These are phyloP conservation scores for Propithecus deckenii DNA, from an alignment of 2,797 vertebrate genomes.

Conservation along the genomic window DNA sequence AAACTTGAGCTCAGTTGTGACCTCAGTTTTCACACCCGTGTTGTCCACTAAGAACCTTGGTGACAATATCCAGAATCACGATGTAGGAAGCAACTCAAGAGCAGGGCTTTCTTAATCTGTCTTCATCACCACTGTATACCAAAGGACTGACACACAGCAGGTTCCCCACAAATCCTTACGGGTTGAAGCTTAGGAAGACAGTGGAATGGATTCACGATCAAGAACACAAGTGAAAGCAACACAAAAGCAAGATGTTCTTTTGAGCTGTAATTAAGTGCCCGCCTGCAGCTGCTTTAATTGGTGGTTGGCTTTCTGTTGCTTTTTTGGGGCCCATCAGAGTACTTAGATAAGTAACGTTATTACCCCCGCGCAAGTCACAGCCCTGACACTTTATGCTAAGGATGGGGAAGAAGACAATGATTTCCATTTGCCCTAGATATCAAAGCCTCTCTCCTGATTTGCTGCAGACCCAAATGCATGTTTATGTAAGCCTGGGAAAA, in stretches of 20 bases:
- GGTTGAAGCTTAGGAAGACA: neutral
- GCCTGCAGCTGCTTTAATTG: neutral
- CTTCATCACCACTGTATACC: neutral
- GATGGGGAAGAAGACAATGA: neutral
- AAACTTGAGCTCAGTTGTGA: neutral
- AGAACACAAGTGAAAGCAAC: neutral
- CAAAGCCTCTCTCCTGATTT: neutral
- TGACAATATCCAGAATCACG: neutral
- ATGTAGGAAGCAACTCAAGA: neutral
- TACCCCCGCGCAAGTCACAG: neutral
- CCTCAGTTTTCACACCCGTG: neutral
- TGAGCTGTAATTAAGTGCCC: neutral
- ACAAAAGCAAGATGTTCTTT: neutral
- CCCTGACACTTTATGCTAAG: neutral
- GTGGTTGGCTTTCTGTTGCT: neutral
- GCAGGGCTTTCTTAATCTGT: neutral
- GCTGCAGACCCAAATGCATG: neutral
- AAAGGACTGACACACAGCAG: neutral
- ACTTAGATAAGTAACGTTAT: neutral
- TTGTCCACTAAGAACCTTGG: neutral
- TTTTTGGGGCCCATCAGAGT: neutral
- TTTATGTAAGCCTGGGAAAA: neutral
- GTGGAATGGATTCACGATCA: neutral
- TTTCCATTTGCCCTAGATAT: neutral
- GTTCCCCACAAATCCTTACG: neutral